Percentiles rank a stretch among this genome's conserved stretches.
Evolutionary conservation across 92 coral and sea anemone species (phyloP).

Genomic region (Phenganax marumi): DNA sequence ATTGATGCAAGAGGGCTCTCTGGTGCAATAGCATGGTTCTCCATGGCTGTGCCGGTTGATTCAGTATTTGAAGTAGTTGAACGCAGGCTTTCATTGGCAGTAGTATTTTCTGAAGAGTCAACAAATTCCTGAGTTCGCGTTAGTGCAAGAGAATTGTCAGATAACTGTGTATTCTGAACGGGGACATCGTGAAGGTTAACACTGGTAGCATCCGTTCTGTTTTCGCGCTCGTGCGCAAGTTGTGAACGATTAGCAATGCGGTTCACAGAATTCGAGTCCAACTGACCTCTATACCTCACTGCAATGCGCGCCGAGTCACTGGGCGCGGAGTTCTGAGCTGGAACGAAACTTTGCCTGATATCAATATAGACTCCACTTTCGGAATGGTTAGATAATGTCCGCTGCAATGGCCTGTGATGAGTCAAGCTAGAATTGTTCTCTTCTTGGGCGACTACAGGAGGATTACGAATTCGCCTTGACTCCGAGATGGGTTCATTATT

Average conservation of each 20-base stretch:
- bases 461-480: neutral
- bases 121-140: too few species aligned
- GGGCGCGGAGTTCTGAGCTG: neutral
- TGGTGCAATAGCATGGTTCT: too few species aligned
- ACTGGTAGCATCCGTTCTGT: neutral
- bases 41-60: too few species aligned
- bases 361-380: constrained; percentile 5
- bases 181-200: too few species aligned
- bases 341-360: neutral
- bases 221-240: neutral
- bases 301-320: neutral
- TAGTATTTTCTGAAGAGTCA: too few species aligned
- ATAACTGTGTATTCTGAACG: too few species aligned
- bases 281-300: constrained; percentile 20
- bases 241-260: neutral
- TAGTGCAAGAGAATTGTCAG: too few species aligned
- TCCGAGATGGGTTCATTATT: neutral
- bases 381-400: neutral
- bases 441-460: neutral
- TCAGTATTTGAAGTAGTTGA: too few species aligned
- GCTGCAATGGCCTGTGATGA: neutral
- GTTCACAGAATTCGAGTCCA: neutral
- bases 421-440: neutral
- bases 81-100: too few species aligned
- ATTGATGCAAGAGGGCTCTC: too few species aligned